These are phyloP conservation scores for Microcebus lehilahytsara DNA, from an alignment of 2,113 vertebrate species.

Conservation along the genomic window DNA sequence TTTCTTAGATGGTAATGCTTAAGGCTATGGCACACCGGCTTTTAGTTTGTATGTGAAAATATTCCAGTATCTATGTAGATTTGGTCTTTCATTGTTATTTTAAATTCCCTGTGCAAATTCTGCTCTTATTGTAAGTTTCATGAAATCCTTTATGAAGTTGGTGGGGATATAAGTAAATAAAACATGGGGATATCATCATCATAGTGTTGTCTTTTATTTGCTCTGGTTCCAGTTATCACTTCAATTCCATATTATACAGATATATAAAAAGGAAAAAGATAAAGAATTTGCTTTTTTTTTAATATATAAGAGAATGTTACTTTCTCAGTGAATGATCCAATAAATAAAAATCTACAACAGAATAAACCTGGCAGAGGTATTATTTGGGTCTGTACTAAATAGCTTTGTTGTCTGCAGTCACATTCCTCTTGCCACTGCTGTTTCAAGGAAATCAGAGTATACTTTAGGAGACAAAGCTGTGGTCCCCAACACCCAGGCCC, in stretches of 20 bases:
- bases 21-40: background rate
- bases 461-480: background rate
- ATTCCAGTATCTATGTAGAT: background rate
- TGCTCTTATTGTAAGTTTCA: background rate
- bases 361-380: background rate
- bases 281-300: background rate
- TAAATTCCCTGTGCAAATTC: background rate
- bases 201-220: background rate
- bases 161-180: background rate
- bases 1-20: background rate
- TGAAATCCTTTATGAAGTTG: background rate
- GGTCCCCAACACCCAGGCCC: no score
- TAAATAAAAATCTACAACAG: background rate
- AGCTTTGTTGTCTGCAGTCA: background rate
- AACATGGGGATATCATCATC: background rate
- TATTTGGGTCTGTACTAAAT: background rate
- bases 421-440: background rate
- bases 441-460: conserved; percentile 28
- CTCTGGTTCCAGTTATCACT: background rate
- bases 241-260: background rate
- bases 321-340: conserved; percentile 19
- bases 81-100: background rate
- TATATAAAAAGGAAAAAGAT: background rate
- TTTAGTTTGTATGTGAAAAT: background rate
- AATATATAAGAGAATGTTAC: background rate